Percentiles rank a stretch among this genome's conserved stretches.
phyloP scores from a whole-genome alignment of 2,888 invertebrate genomes.

The Heteropelma amictum region DNA sequence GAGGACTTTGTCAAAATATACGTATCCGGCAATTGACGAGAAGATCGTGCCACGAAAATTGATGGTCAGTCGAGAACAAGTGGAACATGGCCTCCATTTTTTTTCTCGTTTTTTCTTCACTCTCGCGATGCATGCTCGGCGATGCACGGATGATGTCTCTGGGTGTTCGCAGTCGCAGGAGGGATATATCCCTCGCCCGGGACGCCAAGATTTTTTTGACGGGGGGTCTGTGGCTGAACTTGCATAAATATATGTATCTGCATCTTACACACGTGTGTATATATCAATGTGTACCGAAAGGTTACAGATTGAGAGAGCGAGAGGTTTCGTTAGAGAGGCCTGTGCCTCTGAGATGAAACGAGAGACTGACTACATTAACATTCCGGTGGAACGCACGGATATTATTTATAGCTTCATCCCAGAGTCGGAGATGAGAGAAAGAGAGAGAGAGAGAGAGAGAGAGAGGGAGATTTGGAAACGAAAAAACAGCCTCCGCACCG shows the following conservation, averaged over 20 bases:
- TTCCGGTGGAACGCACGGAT: slow-evolving; percentile 67
- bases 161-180: slow-evolving; percentile 15
- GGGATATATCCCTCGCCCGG: slow-evolving; percentile 12
- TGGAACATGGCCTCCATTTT: too few relatives aligned
- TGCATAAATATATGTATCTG: slow-evolving; percentile 62
- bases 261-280: slow-evolving; percentile 12
- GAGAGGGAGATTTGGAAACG: slow-evolving; percentile 66
- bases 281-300: neutral
- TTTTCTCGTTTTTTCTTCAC: too few relatives aligned
- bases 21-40: too few relatives aligned
- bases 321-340: neutral
- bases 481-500: slow-evolving; percentile 65
- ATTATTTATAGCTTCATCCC: slow-evolving; percentile 76
- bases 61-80: too few relatives aligned
- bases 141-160: too few relatives aligned
- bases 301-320: neutral
- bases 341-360: slow-evolving; percentile 15
- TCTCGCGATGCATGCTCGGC: too few relatives aligned
- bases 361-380: slow-evolving; percentile 69
- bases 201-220: slow-evolving; percentile 62
- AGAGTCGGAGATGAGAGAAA: slow-evolving; percentile 38
- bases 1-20: too few relatives aligned
- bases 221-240: slow-evolving; percentile 67
- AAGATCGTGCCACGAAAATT: too few relatives aligned
- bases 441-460: slow-evolving; percentile 24